phyloP scores from a whole-genome alignment of 2,888 invertebrate species.

The Acleris sparsana region DNA sequence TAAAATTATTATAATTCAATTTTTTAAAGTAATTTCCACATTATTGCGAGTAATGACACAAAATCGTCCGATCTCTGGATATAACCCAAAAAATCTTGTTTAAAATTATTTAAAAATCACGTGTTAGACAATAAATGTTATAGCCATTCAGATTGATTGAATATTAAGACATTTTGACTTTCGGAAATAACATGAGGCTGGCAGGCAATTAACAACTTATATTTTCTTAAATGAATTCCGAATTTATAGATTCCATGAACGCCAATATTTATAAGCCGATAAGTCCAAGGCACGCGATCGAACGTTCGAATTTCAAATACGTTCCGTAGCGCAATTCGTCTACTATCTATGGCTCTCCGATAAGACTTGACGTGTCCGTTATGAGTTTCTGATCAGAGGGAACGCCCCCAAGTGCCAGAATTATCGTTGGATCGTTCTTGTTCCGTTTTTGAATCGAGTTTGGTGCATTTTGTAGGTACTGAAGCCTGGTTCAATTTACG shows the following conservation, averaged over 20 bases:
- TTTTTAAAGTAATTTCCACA: no score
- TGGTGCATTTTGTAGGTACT: background rate
- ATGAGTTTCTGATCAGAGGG: slow-evolving; percentile 73
- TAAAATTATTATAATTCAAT: no score
- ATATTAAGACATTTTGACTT: no score
- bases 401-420: slow-evolving; percentile 49
- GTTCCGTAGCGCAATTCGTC: slow-evolving; percentile 42
- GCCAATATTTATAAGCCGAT: slow-evolving; percentile 34
- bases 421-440: slow-evolving; percentile 28
- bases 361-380: slow-evolving; percentile 77
- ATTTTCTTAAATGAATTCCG: slow-evolving; percentile 7
- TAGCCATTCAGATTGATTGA: no score
- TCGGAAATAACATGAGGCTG: background rate
- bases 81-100: no score
- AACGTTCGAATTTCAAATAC: slow-evolving; percentile 33
- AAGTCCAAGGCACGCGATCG: slow-evolving; percentile 30
- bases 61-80: no score
- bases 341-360: slow-evolving; percentile 62
- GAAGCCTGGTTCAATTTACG: no score
- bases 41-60: no score
- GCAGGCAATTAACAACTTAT: background rate
- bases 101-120: no score
- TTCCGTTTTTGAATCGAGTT: slow-evolving; percentile 26
- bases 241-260: slow-evolving; percentile 7
- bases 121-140: no score